A percentile compares a stretch with the other conserved stretches of the same genome.
Evolutionary conservation across 2,888 invertebrate species (phyloP).

Genomic region (Platerodrilus igneus): DNA sequence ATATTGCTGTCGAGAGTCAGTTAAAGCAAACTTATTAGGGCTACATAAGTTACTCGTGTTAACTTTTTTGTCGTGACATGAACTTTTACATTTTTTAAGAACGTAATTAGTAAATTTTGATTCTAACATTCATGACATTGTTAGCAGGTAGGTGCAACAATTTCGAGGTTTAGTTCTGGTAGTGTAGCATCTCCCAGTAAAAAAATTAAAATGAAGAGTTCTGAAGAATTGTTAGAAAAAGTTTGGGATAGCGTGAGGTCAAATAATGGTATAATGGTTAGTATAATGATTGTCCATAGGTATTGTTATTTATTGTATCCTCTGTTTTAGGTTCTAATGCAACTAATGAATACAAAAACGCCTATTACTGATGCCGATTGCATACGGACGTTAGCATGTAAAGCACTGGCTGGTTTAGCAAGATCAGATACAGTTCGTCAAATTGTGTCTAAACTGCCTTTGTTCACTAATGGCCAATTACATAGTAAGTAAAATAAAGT

Average conservation of each 20-base stretch:
- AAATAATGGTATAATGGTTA: conserved; percentile 97
- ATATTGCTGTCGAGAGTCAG: too few species aligned
- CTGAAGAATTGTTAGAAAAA: conserved; percentile 84
- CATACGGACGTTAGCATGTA: conserved; percentile 88
- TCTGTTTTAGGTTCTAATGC: too few species aligned
- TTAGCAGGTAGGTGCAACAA: conserved; percentile 52
- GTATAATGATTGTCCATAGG: conserved; percentile 50
- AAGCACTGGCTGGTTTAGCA: conserved; percentile 87
- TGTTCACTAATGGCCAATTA: conserved; percentile 89
- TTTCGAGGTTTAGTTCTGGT: conserved; percentile 50
- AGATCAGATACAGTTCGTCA: conserved; percentile 90
- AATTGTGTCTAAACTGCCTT: conserved; percentile 90
- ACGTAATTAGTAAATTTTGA: not conserved
- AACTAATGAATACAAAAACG: conserved; percentile 84
- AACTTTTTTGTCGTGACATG: conserved; percentile 3
- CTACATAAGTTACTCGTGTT: not conserved
- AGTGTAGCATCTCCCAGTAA: conserved; percentile 53
- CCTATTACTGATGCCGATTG: conserved; percentile 97
- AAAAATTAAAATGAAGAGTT: conserved; percentile 60
- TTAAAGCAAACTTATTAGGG: too few species aligned
- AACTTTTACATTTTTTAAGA: conserved; percentile 1
- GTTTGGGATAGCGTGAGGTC: conserved; percentile 93
- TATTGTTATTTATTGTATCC: conserved; percentile 51
- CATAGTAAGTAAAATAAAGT: conserved; percentile 73
- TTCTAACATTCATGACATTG: conserved; percentile 36